Base-by-base conservation (phyloP, 2,888 invertebrate genomes). In the Amiota communis region DNA sequence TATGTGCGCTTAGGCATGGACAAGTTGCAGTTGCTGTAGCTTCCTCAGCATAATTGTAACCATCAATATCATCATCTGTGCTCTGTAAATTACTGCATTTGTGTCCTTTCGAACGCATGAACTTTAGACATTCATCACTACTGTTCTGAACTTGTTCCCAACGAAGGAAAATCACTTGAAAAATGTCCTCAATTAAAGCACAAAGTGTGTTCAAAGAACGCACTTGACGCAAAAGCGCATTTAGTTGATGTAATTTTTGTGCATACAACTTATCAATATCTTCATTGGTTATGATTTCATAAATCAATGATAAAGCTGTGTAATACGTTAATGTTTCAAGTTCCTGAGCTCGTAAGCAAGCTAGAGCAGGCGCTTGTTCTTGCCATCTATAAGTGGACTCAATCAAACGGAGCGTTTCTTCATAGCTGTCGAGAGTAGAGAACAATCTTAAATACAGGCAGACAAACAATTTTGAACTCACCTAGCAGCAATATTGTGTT, bases 91-190 rank as follows among this genome's bases (percentile, higher is more conserved):
- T 72, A 13, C 72, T 74, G 4, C 75, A 71, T 20, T 71, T 69
- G 20, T 13, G 11, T 46, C 46, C 15, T 49, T 49, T 48, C 8
- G 20, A 6, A 3, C 65, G 65, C 9, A 9, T 36, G 20, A 9
- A 11, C 23, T 68, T 68, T n/a, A 46, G 15, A 12, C 47, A 65
- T 46, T 51, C 53, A 51, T 53, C 59, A n/a, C 68, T 68, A 57
- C 17, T 51, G 1, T 57, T 36, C n/a, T 79, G 76, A 10, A 89
- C 74, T 72, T 89, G 86, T 59, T 90, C 90, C 88, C 89, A 89
- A 1, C 89, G 87, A 51, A 90, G 72, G 63, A 88, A 89, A 0
- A 88, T 78, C 51, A 89, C 75, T 8, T 84, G 85, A 63, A 89
- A 87, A 3, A 89, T 85, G 56, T 88, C 88, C 75, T 87, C 87